phyloP scores from a whole-genome alignment of 2,888 invertebrate genomes.

The Diabrotica balteata region DNA sequence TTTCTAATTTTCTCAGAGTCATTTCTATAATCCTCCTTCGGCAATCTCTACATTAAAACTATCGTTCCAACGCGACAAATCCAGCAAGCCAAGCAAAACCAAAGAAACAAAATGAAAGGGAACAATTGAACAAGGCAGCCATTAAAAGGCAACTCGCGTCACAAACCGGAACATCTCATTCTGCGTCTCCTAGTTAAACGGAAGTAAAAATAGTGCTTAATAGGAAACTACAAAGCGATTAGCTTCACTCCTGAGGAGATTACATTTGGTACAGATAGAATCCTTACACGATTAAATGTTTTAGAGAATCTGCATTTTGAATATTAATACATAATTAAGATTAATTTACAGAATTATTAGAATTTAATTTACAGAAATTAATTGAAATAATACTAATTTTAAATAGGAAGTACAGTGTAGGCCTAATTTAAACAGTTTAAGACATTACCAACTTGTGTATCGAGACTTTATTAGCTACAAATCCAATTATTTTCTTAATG shows the following conservation, averaged over 20 bases:
- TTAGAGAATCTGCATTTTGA: not conserved
- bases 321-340: not conserved
- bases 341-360: too few species aligned
- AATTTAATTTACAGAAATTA: too few species aligned
- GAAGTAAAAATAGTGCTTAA: conserved; percentile 17
- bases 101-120: conserved; percentile 16
- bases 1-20: conserved; percentile 16
- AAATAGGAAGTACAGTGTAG: too few species aligned
- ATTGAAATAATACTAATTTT: too few species aligned
- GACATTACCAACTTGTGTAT: too few species aligned
- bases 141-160: conserved; percentile 20
- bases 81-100: conserved; percentile 6
- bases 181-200: conserved; percentile 8
- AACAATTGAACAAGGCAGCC: conserved; percentile 21
- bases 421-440: too few species aligned
- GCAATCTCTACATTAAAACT: conserved; percentile 25
- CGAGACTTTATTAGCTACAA: too few species aligned
- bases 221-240: conserved; percentile 11
- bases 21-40: conserved; percentile 10
- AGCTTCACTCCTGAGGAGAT: not conserved
- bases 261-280: not conserved
- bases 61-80: conserved; percentile 21
- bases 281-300: too few species aligned
- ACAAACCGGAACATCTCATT: conserved; percentile 24
- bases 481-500: too few species aligned